Conservation (phyloP, 2,797 vertebrate species). For the Ctenochaetus hawaiiensis region DNA sequence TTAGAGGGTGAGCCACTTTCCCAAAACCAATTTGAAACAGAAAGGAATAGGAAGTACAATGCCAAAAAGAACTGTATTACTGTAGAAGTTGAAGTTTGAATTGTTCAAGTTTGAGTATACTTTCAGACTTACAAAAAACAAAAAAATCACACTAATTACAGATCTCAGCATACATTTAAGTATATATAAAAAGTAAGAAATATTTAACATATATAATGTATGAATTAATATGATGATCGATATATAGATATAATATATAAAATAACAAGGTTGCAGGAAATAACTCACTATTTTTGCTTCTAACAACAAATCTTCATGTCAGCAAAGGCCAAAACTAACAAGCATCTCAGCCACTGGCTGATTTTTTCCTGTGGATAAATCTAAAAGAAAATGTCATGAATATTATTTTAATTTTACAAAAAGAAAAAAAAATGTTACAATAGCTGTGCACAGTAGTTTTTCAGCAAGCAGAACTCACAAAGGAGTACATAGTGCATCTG, state of each 20-base stretch:
- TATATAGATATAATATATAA: too few relatives aligned
- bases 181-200: too few relatives aligned
- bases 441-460: background rate
- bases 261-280: too few relatives aligned
- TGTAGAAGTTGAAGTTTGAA: slow-evolving; percentile 17
- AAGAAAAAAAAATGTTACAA: background rate
- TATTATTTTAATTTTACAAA: background rate
- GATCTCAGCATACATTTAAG: too few relatives aligned
- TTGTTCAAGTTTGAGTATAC: background rate
- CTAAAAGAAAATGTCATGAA: background rate
- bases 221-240: too few relatives aligned
- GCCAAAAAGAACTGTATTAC: background rate
- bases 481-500: background rate
- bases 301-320: background rate
- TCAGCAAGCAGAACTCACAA: background rate
- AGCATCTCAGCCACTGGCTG: background rate
- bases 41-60: background rate
- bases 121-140: background rate
- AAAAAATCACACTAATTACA: too few relatives aligned
- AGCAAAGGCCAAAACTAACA: background rate
- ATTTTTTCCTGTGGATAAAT: background rate
- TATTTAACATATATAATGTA: too few relatives aligned
- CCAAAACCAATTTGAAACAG: slow-evolving; percentile 22
- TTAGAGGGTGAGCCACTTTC: slow-evolving; percentile 28
- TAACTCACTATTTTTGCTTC: background rate